Percentiles rank a stretch among this genome's conserved stretches.
Conservation (phyloP, 1,140 invertebrate species). For the Globodera rostochiensis region DNA sequence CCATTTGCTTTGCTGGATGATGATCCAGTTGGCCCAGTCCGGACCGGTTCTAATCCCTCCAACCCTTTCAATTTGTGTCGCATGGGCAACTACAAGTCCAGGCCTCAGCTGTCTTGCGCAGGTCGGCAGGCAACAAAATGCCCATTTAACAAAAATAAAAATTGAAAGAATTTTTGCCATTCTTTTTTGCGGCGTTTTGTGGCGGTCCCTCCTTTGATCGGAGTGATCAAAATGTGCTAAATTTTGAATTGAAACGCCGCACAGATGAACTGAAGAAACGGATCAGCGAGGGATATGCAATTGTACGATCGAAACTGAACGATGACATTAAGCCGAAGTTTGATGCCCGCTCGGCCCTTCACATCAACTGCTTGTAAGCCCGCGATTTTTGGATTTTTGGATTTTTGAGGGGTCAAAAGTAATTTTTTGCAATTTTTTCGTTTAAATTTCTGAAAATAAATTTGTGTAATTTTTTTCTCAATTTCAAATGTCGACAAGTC, state of each 20-base stretch:
- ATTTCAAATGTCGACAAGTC: too few species aligned
- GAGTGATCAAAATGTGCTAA: neutral
- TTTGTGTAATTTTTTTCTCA: too few species aligned
- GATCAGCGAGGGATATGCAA: constrained; percentile 52
- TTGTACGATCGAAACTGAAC: constrained; percentile 52
- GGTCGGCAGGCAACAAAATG: constrained; percentile 24
- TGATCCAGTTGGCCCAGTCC: neutral
- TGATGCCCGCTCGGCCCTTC: constrained; percentile 38
- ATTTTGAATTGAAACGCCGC: constrained; percentile 11
- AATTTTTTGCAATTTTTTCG: neutral
- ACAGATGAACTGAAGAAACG: constrained; percentile 55
- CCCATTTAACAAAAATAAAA: neutral
- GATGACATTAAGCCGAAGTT: constrained; percentile 55
- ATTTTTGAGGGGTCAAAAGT: neutral
- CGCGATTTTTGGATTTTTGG: too few species aligned
- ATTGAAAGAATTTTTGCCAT: neutral
- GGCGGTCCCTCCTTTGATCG: too few species aligned
- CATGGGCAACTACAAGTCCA: constrained; percentile 56
- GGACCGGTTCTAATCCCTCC: neutral
- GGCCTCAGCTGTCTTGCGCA: constrained; percentile 50
- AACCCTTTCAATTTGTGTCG: neutral
- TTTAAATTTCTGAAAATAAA: neutral
- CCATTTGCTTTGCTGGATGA: neutral
- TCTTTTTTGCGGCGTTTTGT: neutral
- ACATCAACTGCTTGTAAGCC: constrained; percentile 44